Evolutionary conservation across 2,888 invertebrate species (phyloP), one percentile per base, ranked within the genome.

Genomic region (Coenonympha glycerion): DNA sequence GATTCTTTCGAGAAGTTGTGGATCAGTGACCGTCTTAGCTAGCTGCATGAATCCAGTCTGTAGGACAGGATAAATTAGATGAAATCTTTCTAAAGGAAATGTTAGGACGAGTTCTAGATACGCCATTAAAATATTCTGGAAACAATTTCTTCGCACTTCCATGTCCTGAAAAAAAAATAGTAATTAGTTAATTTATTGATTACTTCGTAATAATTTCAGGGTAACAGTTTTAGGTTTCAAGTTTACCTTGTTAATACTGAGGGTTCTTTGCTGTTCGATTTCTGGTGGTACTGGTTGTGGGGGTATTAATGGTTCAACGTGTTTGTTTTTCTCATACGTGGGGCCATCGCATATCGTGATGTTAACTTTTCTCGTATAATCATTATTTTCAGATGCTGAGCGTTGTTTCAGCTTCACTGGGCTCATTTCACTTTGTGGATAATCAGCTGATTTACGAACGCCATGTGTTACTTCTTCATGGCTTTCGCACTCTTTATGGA

Each of bases 41-140:
- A 88, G 76, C 59, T 84, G 85, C 28, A 75, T 64, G 53, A 87
- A 85, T 2, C 88, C 88, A 31, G 68, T 64, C 41, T 84, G 86
- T 6, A 88, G 68, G 30, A 86, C 81, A 15, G 86, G 85, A 52
- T 79, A 77, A 24, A 87, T 78, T 28, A 86, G 80, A 60, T 89
- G 89, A 65, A 90, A 90, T 39, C 90, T 83, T 54, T 90, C 90
- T 37, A 85, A 79, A 33, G 92, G 88, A 64, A 93, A 87, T 4
- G 91, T 89, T 18, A 91, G 78, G 8, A 91, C 88, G 61, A 96
- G 87, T 69, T 96, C 95, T 71, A 97, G 90, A 58, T 95, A 92
- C 16, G 95, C 94, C 71, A 93, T 92, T 62, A 97, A 88, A 63
- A 95, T 92, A 75, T 97, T 95, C 21, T 95, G 93, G 85, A 95